A percentile compares a stretch with the other conserved stretches of the same genome.
These are phyloP conservation scores for Choristoneura rosaceana DNA, from an alignment of 2,888 invertebrate species.

Conservation along the genomic window DNA sequence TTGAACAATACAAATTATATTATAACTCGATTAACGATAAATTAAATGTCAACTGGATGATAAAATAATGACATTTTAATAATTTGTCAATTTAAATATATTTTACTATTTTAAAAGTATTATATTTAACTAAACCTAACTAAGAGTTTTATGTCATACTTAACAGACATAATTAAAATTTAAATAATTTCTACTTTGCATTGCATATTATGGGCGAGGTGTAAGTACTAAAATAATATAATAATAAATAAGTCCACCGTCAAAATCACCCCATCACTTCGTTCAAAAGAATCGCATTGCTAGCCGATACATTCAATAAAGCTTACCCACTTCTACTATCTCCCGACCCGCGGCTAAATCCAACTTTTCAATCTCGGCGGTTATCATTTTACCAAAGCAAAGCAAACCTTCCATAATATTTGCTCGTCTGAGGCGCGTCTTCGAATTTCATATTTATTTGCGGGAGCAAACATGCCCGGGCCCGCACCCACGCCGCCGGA, in stretches of 20 bases:
- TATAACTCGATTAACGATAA: too few relatives aligned
- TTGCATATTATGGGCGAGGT: not conserved
- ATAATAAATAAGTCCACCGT: not conserved
- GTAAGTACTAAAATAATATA: not conserved
- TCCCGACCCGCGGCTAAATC: constrained; percentile 73
- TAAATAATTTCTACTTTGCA: too few relatives aligned
- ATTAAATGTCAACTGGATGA: too few relatives aligned
- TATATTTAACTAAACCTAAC: too few relatives aligned
- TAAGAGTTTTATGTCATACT: too few relatives aligned
- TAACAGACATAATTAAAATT: too few relatives aligned
- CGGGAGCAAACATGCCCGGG: constrained; percentile 73
- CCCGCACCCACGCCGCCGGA: constrained; percentile 78
- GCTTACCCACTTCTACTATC: constrained; percentile 50
- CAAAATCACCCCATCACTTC: not conserved
- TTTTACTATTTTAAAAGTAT: too few relatives aligned
- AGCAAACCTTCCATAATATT: constrained; percentile 83
- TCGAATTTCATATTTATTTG: constrained; percentile 86
- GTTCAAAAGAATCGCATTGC: constrained; percentile 30
- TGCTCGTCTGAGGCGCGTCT: constrained; percentile 78
- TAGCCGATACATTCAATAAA: constrained; percentile 58
- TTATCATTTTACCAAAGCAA: constrained; percentile 86
- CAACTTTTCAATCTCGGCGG: constrained; percentile 82
- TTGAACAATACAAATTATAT: too few relatives aligned
- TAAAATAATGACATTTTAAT: too few relatives aligned
- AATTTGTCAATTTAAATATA: too few relatives aligned